phyloP scores from a whole-genome alignment of 1,140 invertebrate genomes.

The Danaus melanippus region DNA sequence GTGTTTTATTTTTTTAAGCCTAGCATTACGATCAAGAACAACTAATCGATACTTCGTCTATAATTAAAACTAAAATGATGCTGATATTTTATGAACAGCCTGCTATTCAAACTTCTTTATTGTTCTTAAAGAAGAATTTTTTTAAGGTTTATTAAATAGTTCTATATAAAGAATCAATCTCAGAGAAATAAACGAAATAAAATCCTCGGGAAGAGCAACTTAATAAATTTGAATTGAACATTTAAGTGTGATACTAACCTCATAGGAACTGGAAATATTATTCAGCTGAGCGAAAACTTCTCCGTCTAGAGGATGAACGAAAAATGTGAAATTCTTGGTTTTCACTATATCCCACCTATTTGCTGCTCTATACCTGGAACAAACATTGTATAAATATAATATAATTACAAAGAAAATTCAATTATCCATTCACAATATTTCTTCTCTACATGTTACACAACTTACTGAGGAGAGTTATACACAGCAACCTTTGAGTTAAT shows the following conservation, averaged over 20 bases:
- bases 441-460: constrained; percentile 14
- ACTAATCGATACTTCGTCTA: too few species aligned
- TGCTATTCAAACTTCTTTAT: too few species aligned
- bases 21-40: too few species aligned
- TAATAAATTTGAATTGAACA: background rate
- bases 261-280: constrained; percentile 76
- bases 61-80: too few species aligned
- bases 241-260: constrained; percentile 58
- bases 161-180: background rate
- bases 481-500: constrained; percentile 76
- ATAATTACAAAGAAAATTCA: background rate
- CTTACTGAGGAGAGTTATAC: constrained; percentile 76
- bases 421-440: too few species aligned
- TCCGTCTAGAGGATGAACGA: constrained; percentile 78
- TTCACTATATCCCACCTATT: constrained; percentile 70
- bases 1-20: too few species aligned
- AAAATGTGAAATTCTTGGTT: constrained; percentile 70
- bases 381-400: background rate
- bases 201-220: background rate
- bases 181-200: background rate
- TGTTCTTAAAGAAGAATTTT: too few species aligned
- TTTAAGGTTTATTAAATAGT: too few species aligned
- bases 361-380: constrained; percentile 71
- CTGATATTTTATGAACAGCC: too few species aligned
- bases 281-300: constrained; percentile 80